Conservation (phyloP, 2,888 invertebrate species). For the Apocheima hispidaria region DNA sequence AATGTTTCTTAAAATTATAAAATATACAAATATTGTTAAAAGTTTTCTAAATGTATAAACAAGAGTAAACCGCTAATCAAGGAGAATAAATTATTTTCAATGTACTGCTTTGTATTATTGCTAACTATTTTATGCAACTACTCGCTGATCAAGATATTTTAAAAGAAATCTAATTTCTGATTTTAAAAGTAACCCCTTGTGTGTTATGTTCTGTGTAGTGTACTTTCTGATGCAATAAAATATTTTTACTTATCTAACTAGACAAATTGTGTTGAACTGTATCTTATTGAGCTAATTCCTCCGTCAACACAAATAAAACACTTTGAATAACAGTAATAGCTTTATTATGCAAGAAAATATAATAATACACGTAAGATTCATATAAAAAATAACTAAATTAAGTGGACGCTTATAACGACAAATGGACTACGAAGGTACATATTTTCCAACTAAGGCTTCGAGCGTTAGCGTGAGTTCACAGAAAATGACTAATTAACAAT, state of each 20-base stretch:
- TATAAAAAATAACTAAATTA: background rate
- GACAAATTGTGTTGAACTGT: conserved; percentile 13
- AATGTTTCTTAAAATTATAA: conserved; percentile 79
- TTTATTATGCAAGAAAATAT: conserved; percentile 35
- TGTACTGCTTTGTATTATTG: conserved; percentile 73
- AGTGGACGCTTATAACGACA: background rate
- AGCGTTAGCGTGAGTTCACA: no score
- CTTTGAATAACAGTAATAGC: conserved; percentile 20
- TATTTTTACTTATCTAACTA: background rate
- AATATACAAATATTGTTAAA: conserved; percentile 85
- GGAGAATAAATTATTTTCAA: conserved; percentile 85
- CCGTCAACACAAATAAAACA: conserved; percentile 48
- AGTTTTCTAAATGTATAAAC: conserved; percentile 84
- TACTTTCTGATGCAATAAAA: conserved; percentile 8
- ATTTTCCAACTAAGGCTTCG: no score
- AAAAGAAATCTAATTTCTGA: background rate
- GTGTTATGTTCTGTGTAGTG: background rate
- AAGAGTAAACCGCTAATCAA: conserved; percentile 80
- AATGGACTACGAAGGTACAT: no score
- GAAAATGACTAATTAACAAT: no score
- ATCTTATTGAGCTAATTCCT: conserved; percentile 7
- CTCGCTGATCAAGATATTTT: background rate
- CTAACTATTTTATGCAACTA: conserved; percentile 6
- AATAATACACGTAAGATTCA: background rate
- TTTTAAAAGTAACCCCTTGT: background rate